Evolutionary conservation across 2,888 invertebrate genomes (phyloP), one percentile per base, ranked within the genome.

Genomic region (Ophion slaviceki): DNA sequence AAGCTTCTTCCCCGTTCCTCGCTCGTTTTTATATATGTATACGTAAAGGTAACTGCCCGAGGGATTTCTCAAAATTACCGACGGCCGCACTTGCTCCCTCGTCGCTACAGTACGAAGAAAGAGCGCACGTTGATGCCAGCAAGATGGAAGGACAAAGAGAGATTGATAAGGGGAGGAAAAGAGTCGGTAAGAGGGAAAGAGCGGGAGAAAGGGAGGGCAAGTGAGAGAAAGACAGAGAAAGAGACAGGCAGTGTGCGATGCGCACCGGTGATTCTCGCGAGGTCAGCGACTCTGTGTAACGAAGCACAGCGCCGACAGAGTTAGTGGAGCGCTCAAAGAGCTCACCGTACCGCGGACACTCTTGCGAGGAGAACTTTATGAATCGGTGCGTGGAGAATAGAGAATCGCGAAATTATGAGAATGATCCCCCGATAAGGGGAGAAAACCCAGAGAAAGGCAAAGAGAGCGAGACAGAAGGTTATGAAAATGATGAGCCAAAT

Each of bases 301-400:
- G 83, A 70, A 86, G 86, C 86, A 81, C 81, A 84, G 80, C 91
- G 90, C 87, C 90, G 90, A 88, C 85, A 90, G 90, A 93, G 93
- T 93, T 93, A 93, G 92, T 93, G 92, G 93, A 93, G 93, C 93
- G 93, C 92, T 93, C 90, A 75, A 62, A 75, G 81, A 91, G 91
- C 90, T 91, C 89, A 90, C 88, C 88, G 89, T 90, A 89, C 88
- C 90, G 88, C 80, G 85, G 82, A 76, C 80, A 72, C 80, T 80
- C 82, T 61, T 59, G 74, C 77, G 67, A 90, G 89, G 86, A 75
- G 81, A 90, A 90, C 90, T 92, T 92, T 91, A 92, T 91, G 91
- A 93, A 93, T 92, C 92, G 93, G 93, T 93, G 92, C 92, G 91
- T 90, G 89, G 89, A 87, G 89, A 89, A 74, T 88, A 83, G 87